These are phyloP conservation scores for Drosophila rellima DNA, from an alignment of 2,888 invertebrate genomes.

Conservation along the genomic window DNA sequence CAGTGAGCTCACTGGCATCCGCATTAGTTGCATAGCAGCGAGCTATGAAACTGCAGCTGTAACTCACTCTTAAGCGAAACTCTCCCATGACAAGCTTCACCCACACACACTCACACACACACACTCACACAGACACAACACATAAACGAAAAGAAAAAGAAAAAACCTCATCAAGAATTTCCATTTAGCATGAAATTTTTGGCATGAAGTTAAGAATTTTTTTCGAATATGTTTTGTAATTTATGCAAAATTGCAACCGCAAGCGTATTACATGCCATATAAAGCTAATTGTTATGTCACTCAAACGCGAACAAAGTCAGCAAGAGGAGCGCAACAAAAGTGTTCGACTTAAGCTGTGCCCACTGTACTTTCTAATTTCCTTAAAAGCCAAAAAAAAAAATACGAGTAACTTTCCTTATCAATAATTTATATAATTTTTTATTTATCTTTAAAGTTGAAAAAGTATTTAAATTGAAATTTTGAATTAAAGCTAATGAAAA, in stretches of 20 bases:
- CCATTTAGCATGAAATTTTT: conserved; percentile 47
- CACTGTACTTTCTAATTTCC: conserved; percentile 57
- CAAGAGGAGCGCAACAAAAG: conserved; percentile 32
- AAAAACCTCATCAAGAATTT: conserved; percentile 20
- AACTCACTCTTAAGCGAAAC: conserved; percentile 29
- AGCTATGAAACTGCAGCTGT: conserved; percentile 36
- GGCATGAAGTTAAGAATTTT: conserved; percentile 53
- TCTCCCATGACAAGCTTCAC: conserved; percentile 38
- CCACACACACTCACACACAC: conserved; percentile 2
- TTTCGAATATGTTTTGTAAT: conserved; percentile 49
- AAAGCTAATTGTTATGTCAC: conserved; percentile 48
- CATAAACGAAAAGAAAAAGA: conserved; percentile 4
- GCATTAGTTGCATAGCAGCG: conserved; percentile 42
- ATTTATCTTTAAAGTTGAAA: conserved; percentile 21
- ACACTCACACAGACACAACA: conserved; percentile 13
- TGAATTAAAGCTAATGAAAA: conserved; percentile 8
- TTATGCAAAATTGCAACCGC: conserved; percentile 37
- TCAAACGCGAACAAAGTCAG: conserved; percentile 40
- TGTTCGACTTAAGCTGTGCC: conserved; percentile 46
- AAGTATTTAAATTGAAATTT: conserved; percentile 40
- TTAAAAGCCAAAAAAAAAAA: conserved; percentile 43
- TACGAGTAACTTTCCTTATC: conserved; percentile 27
- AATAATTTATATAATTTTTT: conserved; percentile 16
- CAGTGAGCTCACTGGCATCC: neutral
- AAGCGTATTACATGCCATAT: conserved; percentile 24